These are phyloP conservation scores for Tipula unca DNA, from an alignment of 2,888 invertebrate genomes.

Conservation along the genomic window DNA sequence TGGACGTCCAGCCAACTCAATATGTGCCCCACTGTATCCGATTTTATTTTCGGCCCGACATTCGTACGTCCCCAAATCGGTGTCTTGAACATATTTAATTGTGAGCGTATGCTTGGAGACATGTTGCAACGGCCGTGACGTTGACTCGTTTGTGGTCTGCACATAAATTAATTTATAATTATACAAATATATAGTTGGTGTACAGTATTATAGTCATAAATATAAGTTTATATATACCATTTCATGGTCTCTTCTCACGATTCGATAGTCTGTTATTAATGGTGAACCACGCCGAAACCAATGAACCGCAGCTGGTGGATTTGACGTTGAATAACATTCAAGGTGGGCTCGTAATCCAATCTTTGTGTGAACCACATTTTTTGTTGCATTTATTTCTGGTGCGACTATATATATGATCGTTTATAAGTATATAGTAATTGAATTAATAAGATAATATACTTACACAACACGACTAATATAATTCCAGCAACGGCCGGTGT, in stretches of 20 bases:
- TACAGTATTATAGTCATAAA: not conserved
- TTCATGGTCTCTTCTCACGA: conserved; percentile 42
- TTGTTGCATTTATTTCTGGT: conserved; percentile 58
- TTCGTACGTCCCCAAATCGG: conserved; percentile 69
- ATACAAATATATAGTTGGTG: not conserved
- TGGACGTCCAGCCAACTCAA: conserved; percentile 58
- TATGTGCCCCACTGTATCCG: conserved; percentile 59
- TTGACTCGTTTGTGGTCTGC: conserved; percentile 34
- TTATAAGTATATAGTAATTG: not conserved
- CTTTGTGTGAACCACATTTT: conserved; percentile 66
- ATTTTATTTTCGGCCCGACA: conserved; percentile 68
- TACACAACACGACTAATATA: conserved; percentile 63
- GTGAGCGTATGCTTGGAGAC: conserved; percentile 52
- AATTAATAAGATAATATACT: conserved; percentile 32
- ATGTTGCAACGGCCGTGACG: conserved; percentile 38
- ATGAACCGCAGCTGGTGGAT: conserved; percentile 58
- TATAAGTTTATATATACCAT: conserved; percentile 24
- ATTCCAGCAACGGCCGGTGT: conserved; percentile 59
- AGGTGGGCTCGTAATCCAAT: conserved; percentile 60
- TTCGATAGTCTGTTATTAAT: conserved; percentile 36
- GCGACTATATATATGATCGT: too few relatives aligned
- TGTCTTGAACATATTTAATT: conserved; percentile 55
- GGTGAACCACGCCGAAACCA: conserved; percentile 59
- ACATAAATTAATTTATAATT: too few relatives aligned
- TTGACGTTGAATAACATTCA: conserved; percentile 58